Evolutionary conservation across 2,797 vertebrate genomes (phyloP), one percentile per base, ranked within the genome.

Genomic region (Eulemur mongoz): DNA sequence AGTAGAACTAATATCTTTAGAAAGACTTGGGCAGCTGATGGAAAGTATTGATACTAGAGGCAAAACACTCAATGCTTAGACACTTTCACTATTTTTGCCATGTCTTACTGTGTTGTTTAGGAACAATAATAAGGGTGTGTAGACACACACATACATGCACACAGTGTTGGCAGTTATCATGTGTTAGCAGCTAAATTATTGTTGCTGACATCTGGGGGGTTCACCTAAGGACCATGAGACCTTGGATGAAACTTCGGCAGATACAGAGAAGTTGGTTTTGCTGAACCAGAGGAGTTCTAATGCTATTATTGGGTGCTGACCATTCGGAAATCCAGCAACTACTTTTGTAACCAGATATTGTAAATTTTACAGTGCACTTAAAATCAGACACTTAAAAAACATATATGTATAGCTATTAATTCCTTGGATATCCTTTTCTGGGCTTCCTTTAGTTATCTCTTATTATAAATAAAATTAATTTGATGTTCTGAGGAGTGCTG

Each of bases 141-240:
- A 73, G 12, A 13, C 12, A 1, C 12, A 61, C 7, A 5, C 27
- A 35, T 35, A 23, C 8, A 1, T 50, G 8, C 0, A 1, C 38
- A n/a, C 2, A 95, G n/a, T 82, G 20, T 27, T 32, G 40, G n/a
- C 0, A 15, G 25, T 40, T 81, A 22, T 15, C 48, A 4, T 40
- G 4, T 61, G n/a, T 20, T 43, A 27, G 12, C 7, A 86, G 20
- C 43, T 72, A 15, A 54, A 72, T 52, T 69, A 7, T 40, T 15
- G 0, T 13, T 82, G 14, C 7, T 63, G 7, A 79, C 0, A 17
- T 2, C 3, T n/a, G 1, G 38, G 10, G 11, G 8, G 30, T 48
- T 48, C 15, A 1, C 23, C 23, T 35, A 67, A 82, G 18, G 43
- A 81, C 27, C n/a, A 1, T 4, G 1, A 14, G 7, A 57, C 4